Base-by-base conservation (phyloP, 2,888 invertebrate species). In the Aleiodes alternator region DNA sequence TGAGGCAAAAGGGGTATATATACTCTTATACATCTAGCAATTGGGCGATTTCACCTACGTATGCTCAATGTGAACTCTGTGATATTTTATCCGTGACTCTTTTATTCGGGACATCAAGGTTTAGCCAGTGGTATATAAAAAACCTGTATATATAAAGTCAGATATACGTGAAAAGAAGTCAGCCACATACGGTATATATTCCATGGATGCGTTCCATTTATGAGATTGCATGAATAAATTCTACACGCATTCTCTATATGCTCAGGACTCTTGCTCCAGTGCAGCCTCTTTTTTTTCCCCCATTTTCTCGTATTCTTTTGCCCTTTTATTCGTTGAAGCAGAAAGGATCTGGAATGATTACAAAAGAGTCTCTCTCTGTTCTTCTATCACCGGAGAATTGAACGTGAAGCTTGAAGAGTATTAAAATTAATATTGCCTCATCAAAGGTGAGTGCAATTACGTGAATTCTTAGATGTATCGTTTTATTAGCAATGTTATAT, bases 221-320 rank as follows among this genome's bases (percentile, higher is more conserved):
- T 86, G 82, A 84, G 83, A 86, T 86, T 86, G 85, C 87, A 86
- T 86, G 85, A 86, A 86, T 86, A 86, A 81, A 86, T 85, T 86
- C 86, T 78, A 70, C 77, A 82, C 84, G 84, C 82, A 85, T 86
- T 78, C 80, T 14, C 61, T 43, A 12, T 61, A 43, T 48, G 29
- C 50, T 51, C 51, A 43, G 43, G 50, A 5, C 16, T 23, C n/a
- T 51, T 55, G 34, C 38, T 12, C 31, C 14, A 7, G 53, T 66
- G 12, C 11, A 66, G 12, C 51, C 29, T 64, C 16, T 61, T 68
- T 34, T 34, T 29, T 73, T n/a, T 64, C 23, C 53, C 12, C 53
- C 59, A n/a, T 23, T 23, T 23, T 23, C 23, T 23, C 23, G 23
- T 71, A 9, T 66, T 56, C 14, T 55, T 34, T 61, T n/a, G 34